Percentiles rank a stretch among this genome's conserved stretches.
phyloP scores from a whole-genome alignment of 2,888 invertebrate genomes.

The Odontothrips loti region DNA sequence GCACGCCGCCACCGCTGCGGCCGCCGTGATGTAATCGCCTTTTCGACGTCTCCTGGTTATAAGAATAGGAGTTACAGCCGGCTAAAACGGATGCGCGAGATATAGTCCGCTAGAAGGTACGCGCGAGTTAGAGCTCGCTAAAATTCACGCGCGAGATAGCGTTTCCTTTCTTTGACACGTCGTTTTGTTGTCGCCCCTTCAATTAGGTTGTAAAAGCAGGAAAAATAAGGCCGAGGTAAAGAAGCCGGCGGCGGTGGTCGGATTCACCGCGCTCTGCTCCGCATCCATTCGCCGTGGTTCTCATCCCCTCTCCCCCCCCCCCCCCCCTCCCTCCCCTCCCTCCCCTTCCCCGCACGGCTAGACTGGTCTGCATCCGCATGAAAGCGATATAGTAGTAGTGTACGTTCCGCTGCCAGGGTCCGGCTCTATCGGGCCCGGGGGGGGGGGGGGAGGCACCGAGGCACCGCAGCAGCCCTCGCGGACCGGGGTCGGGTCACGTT shows the following conservation, averaged over 20 bases:
- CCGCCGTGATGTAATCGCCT: no score
- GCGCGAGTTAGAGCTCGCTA: background rate
- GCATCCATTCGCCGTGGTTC: background rate
- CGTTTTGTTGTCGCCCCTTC: background rate
- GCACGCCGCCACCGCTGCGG: no score
- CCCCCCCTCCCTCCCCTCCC: background rate
- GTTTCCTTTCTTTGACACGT: background rate
- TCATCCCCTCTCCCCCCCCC: background rate
- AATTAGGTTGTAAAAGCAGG: background rate
- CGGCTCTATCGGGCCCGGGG: no score
- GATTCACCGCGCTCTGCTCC: background rate
- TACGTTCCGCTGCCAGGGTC: background rate
- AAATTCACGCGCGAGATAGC: background rate
- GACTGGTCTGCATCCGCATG: background rate
- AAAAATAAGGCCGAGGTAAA: background rate
- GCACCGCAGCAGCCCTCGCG: no score
- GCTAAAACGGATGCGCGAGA: background rate
- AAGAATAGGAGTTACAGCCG: background rate
- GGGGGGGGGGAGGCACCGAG: no score
- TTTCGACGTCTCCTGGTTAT: no score
- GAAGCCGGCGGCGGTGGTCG: background rate
- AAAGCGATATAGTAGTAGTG: conserved; percentile 1
- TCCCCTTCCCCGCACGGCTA: background rate
- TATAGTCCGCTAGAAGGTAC: background rate
- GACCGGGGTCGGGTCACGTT: no score